These are phyloP conservation scores for Onychostoma macrolepis DNA, from an alignment of 2,113 vertebrate genomes.

Conservation along the genomic window DNA sequence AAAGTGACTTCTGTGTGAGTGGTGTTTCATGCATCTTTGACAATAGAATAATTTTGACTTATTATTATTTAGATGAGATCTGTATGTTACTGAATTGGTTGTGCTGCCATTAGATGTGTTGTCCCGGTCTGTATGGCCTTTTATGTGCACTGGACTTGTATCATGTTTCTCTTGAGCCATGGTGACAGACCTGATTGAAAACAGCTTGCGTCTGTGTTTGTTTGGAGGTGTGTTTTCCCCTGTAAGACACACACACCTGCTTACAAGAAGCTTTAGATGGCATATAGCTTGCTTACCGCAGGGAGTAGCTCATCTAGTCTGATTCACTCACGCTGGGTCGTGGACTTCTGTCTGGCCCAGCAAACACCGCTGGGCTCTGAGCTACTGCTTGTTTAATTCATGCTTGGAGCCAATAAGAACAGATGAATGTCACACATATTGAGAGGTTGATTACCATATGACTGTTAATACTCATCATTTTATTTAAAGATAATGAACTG, in stretches of 20 bases:
- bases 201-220: not conserved
- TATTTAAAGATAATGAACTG: not conserved
- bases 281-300: conserved; percentile 32
- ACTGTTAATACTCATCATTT: not conserved
- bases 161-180: conserved; percentile 27
- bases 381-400: not conserved
- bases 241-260: not conserved
- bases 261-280: not conserved
- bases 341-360: not conserved
- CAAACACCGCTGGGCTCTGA: not conserved
- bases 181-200: not conserved
- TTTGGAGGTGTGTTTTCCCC: not conserved
- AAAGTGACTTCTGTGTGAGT: not conserved
- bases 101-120: not conserved
- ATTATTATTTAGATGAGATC: too few species aligned
- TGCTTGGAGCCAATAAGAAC: not conserved
- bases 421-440: conserved; percentile 9
- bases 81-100: not conserved
- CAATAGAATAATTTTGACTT: too few species aligned
- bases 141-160: conserved; percentile 8
- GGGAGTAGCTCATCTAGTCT: not conserved
- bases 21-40: too few species aligned
- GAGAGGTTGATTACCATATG: conserved; percentile 11
- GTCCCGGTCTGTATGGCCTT: not conserved
- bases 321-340: not conserved